phyloP scores from a whole-genome alignment of 2,888 invertebrate genomes.

The Eubasilissa splendida region DNA sequence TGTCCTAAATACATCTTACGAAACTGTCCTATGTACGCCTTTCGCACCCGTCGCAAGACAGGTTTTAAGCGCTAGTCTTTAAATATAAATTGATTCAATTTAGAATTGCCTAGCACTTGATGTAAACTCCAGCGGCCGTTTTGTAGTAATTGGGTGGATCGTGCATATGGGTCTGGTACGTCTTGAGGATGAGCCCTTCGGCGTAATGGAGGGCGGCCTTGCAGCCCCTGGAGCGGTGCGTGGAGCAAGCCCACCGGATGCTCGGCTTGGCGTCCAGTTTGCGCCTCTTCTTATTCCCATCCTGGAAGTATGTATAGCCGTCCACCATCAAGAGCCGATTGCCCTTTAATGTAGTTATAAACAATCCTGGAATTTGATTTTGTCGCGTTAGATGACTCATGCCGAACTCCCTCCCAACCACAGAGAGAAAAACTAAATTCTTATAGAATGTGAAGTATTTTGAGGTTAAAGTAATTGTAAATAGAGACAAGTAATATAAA shows the following conservation, averaged over 20 bases:
- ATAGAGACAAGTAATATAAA: too few relatives aligned
- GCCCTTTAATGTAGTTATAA: slow-evolving; percentile 20
- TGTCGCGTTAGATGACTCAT: too few relatives aligned
- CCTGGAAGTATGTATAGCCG: slow-evolving; percentile 43
- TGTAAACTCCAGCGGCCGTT: slow-evolving; percentile 22
- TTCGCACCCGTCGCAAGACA: too few relatives aligned
- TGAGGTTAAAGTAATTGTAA: too few relatives aligned
- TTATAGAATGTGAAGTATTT: too few relatives aligned
- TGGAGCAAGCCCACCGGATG: slow-evolving; percentile 41
- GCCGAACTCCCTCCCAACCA: too few relatives aligned
- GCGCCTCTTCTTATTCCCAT: slow-evolving; percentile 16
- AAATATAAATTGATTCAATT: too few relatives aligned
- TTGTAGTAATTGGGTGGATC: slow-evolving; percentile 36
- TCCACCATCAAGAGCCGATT: slow-evolving; percentile 32
- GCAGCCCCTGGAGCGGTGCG: slow-evolving; percentile 46
- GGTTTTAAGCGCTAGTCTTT: too few relatives aligned
- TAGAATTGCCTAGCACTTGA: slow-evolving; percentile 16
- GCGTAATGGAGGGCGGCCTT: slow-evolving; percentile 23
- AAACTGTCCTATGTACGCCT: too few relatives aligned
- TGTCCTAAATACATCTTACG: too few relatives aligned
- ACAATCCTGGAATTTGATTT: slow-evolving; percentile 20
- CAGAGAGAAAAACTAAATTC: too few relatives aligned
- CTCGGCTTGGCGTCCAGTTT: not conserved
- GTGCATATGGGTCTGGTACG: slow-evolving; percentile 42
- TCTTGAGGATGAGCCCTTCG: slow-evolving; percentile 50